Evolutionary conservation across 2,797 vertebrate species (phyloP).

Genomic region (Holocentrus rufus): DNA sequence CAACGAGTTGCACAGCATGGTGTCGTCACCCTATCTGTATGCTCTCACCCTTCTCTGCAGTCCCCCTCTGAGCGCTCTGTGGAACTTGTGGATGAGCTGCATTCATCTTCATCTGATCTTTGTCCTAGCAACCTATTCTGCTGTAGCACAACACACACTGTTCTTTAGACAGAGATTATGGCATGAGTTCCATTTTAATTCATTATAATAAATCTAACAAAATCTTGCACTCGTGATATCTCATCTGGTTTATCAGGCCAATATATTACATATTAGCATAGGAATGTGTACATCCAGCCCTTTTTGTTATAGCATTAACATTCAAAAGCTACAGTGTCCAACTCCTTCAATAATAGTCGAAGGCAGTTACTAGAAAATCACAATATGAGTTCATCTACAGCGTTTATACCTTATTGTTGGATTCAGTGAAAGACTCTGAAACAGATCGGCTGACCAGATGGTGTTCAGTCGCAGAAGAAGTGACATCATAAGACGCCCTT

Average conservation of each 20-base stretch:
- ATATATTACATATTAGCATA: neutral
- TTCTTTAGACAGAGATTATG: neutral
- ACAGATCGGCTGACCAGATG: constrained; percentile 69
- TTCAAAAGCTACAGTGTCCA: no score
- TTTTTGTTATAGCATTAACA: no score
- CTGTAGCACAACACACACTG: constrained; percentile 37
- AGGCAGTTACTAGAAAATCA: neutral
- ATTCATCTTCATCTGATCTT: constrained; percentile 88
- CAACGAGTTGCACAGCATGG: neutral
- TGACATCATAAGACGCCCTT: constrained; percentile 78
- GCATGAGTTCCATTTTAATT: neutral
- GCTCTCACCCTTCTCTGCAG: constrained; percentile 85
- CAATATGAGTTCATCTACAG: neutral
- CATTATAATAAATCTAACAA: neutral
- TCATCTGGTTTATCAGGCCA: neutral
- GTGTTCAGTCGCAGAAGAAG: constrained; percentile 68
- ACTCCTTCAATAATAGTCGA: neutral
- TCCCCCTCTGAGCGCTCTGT: constrained; percentile 92
- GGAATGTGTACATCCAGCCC: no score
- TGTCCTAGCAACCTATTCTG: constrained; percentile 65
- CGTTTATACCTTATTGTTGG: constrained; percentile 68
- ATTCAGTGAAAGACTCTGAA: constrained; percentile 74
- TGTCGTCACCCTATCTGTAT: neutral
- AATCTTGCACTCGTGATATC: no score
- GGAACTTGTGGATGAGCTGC: constrained; percentile 93